Evolutionary conservation across 2,113 vertebrate genomes (phyloP).

Genomic region (Gobio gobio): DNA sequence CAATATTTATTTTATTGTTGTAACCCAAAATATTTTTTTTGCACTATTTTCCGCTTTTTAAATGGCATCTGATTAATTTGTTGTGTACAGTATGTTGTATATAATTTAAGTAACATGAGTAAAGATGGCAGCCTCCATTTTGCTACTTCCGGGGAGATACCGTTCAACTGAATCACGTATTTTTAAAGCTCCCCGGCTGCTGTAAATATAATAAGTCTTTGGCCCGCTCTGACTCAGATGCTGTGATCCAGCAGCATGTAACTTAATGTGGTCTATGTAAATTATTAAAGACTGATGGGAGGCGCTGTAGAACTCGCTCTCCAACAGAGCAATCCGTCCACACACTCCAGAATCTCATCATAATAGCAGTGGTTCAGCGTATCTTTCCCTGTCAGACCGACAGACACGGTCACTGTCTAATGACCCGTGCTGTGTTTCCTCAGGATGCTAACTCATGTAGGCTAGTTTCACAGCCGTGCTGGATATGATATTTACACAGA

Average conservation of each 20-base stretch:
- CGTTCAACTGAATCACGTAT: background rate
- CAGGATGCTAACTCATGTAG: background rate
- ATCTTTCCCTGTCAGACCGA: constrained; percentile 40
- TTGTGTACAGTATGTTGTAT: too few species aligned
- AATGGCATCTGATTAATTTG: too few species aligned
- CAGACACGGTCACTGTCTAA: constrained; percentile 30
- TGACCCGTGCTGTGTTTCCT: constrained; percentile 35
- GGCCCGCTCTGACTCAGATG: background rate
- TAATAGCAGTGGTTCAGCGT: constrained; percentile 36
- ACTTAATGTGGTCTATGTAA: constrained; percentile 51
- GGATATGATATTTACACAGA: constrained; percentile 4
- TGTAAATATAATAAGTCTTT: background rate
- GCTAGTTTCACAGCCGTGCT: background rate
- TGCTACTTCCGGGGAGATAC: background rate
- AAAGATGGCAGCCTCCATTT: background rate
- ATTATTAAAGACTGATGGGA: constrained; percentile 50
- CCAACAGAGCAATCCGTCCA: constrained; percentile 13
- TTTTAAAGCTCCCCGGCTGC: background rate
- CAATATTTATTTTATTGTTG: background rate
- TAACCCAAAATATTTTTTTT: background rate
- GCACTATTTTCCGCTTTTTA: background rate
- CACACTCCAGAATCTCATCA: constrained; percentile 35
- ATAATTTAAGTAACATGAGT: background rate
- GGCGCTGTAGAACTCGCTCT: constrained; percentile 19
- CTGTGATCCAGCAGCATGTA: constrained; percentile 34